phyloP scores from a whole-genome alignment of 2,113 vertebrate genomes.

The Glaucomys volans region DNA sequence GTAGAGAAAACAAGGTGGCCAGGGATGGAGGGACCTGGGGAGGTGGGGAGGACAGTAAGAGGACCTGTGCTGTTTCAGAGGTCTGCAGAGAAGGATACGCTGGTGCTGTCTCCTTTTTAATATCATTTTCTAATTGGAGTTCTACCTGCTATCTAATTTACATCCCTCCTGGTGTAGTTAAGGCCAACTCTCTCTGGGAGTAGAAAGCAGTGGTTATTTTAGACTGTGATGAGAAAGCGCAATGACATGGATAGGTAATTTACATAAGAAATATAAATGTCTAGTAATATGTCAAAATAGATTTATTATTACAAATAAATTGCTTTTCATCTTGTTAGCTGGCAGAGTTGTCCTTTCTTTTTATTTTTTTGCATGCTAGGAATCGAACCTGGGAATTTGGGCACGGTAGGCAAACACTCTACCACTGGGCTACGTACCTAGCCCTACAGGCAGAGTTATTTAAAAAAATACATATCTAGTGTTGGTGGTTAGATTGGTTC shows the following conservation, averaged over 20 bases:
- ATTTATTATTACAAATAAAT: not conserved
- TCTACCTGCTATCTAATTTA: not conserved
- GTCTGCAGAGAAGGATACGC: not conserved
- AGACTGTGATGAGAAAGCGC: not conserved
- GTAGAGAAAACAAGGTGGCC: too few species aligned
- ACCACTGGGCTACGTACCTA: too few species aligned
- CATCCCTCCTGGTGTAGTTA: not conserved
- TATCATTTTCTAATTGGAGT: not conserved
- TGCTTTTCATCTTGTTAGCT: not conserved
- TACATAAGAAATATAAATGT: conserved; percentile 41
- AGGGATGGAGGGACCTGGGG: not conserved
- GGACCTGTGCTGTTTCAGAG: not conserved
- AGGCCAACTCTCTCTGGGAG: not conserved
- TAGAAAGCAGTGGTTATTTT: not conserved
- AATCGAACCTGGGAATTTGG: too few species aligned
- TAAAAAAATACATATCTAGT: not conserved
- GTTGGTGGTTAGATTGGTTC: conserved; percentile 31
- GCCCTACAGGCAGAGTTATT: not conserved
- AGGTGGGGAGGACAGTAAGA: not conserved
- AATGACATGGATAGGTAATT: conserved; percentile 33
- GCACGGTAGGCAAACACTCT: too few species aligned
- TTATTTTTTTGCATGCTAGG: too few species aligned
- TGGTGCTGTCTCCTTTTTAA: not conserved
- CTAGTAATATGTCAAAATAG: not conserved
- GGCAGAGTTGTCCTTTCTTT: too few species aligned